These are phyloP conservation scores for Eurosta solidaginis DNA, from an alignment of 1,140 invertebrate genomes.

Conservation along the genomic window DNA sequence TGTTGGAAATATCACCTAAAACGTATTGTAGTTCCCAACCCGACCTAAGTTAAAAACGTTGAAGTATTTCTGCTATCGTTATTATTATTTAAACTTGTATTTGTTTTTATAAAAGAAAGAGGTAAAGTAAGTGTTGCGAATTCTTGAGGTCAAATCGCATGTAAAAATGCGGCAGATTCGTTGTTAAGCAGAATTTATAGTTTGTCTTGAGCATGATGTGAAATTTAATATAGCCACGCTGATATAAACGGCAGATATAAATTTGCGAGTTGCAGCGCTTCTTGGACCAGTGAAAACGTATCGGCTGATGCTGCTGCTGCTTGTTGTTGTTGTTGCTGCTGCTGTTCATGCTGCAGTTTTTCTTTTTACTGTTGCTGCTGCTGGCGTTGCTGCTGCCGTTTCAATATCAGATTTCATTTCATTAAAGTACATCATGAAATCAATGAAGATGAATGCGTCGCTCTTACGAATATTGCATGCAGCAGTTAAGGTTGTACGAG, in stretches of 20 bases:
- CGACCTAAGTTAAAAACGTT: background rate
- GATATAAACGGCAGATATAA: constrained; percentile 32
- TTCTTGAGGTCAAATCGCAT: background rate
- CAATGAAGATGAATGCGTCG: constrained; percentile 32
- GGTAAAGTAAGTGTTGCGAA: background rate
- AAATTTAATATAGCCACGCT: constrained; percentile 32
- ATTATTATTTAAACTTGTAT: background rate
- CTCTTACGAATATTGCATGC: constrained; percentile 5
- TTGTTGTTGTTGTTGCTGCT: constrained; percentile 33
- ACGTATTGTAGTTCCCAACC: background rate
- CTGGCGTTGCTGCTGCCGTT: background rate
- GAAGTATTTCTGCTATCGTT: background rate
- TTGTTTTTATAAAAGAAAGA: background rate
- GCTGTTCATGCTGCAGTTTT: constrained; percentile 21
- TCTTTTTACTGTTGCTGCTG: background rate
- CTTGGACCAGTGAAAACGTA: background rate
- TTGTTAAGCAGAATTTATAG: background rate
- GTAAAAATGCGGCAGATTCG: background rate
- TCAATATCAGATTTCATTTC: constrained; percentile 35
- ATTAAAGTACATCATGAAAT: constrained; percentile 36
- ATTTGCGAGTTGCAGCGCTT: constrained; percentile 14
- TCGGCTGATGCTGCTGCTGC: background rate
- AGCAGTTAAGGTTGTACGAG: background rate
- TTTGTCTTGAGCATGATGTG: constrained; percentile 26
- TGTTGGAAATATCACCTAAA: background rate